Conservation (phyloP, 2,888 invertebrate genomes). For the Asteroscopus sphinx region DNA sequence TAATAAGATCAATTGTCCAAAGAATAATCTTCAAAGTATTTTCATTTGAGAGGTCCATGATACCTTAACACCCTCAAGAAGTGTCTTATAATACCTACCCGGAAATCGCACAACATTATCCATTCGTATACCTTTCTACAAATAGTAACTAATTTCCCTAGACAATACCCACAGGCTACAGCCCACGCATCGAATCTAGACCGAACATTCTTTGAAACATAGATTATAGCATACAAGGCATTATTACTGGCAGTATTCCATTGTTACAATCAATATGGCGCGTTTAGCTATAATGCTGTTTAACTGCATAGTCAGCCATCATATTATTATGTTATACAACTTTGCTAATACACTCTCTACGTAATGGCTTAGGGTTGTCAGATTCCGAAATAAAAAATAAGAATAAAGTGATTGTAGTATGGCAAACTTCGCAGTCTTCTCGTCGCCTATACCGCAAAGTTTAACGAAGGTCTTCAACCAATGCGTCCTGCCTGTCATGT, state of each 20-base stretch:
- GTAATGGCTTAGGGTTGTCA: conserved; percentile 41
- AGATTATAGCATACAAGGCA: conserved; percentile 27
- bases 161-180: neutral
- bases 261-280: conserved; percentile 46
- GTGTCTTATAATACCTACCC: no score
- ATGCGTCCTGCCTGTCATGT: no score
- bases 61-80: no score
- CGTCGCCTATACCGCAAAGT: no score
- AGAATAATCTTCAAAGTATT: no score
- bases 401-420: neutral
- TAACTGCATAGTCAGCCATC: conserved; percentile 31
- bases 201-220: conserved; percentile 16
- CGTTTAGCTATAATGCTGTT: conserved; percentile 35
- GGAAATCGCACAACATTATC: neutral
- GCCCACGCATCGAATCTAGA: conserved; percentile 19
- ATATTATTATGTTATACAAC: conserved; percentile 56
- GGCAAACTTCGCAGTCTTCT: no score
- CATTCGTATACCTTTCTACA: conserved; percentile 19
- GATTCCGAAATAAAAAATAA: neutral
- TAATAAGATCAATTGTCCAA: no score
- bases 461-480: no score
- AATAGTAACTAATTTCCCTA: conserved; percentile 30
- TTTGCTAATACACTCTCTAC: conserved; percentile 41
- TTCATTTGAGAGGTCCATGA: no score
- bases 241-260: conserved; percentile 38